Conservation (phyloP, 2,888 invertebrate species). For the Leptinotarsa haldemani region DNA sequence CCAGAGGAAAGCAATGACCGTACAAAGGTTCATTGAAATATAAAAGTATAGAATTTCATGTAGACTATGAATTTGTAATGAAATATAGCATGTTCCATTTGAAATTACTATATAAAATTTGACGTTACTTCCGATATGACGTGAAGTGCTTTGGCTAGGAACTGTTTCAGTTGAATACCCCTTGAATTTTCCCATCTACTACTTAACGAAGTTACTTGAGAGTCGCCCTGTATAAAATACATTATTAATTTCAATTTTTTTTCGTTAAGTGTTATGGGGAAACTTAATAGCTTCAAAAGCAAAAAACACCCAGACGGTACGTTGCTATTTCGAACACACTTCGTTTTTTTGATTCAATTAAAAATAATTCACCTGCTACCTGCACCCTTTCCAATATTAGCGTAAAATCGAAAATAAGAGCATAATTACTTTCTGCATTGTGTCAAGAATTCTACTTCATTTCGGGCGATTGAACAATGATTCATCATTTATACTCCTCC, state of each 20-base stretch:
- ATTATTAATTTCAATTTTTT: too few relatives aligned
- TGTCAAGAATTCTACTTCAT: conserved; percentile 21
- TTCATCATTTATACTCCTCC: conserved; percentile 32
- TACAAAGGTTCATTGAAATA: too few relatives aligned
- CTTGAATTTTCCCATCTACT: too few relatives aligned
- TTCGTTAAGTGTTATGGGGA: background rate
- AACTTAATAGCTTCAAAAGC: background rate
- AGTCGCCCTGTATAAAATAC: too few relatives aligned
- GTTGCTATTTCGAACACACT: conserved; percentile 5
- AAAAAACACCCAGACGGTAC: background rate
- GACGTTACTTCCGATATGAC: background rate
- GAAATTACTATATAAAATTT: background rate
- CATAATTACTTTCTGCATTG: conserved; percentile 32
- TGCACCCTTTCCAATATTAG: conserved; percentile 28
- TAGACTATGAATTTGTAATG: too few relatives aligned
- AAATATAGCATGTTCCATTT: too few relatives aligned
- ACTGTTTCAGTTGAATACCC: too few relatives aligned
- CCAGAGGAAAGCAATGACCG: too few relatives aligned
- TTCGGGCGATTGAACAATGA: conserved; percentile 22
- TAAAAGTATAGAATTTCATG: too few relatives aligned
- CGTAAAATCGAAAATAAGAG: conserved; percentile 46
- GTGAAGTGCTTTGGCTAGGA: too few relatives aligned
- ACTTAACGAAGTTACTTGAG: too few relatives aligned
- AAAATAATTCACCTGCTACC: conserved; percentile 43
- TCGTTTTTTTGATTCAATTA: background rate